A percentile compares a stretch with the other conserved stretches of the same genome.
These are phyloP conservation scores for Emydura subglobosa DNA, from an alignment of 2,113 vertebrate species.

Conservation along the genomic window DNA sequence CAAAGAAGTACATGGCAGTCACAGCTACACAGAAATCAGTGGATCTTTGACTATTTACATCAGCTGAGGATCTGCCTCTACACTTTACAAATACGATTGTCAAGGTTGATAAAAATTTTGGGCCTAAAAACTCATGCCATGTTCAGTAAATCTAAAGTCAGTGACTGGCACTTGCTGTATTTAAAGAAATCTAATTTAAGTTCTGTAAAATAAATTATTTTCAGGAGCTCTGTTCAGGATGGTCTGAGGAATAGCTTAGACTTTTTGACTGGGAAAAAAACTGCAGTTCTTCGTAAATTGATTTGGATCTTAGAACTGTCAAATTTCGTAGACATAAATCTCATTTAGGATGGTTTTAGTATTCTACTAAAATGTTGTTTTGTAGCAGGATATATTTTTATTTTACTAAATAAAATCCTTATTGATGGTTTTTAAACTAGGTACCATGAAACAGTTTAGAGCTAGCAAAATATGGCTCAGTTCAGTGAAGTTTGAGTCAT, in stretches of 20 bases:
- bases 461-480: neutral
- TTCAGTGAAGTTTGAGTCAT: neutral
- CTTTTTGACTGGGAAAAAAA: neutral
- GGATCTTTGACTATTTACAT: neutral
- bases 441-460: neutral
- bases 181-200: neutral
- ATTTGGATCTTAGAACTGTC: constrained; percentile 28
- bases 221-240: neutral
- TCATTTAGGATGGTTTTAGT: neutral
- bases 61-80: neutral
- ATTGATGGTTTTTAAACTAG: neutral
- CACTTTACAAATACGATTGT: neutral
- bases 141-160: neutral
- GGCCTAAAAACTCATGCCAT: neutral
- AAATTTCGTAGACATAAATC: neutral
- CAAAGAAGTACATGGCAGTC: neutral
- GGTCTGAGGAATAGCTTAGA: constrained; percentile 3
- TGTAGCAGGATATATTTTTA: neutral
- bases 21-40: neutral
- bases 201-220: neutral
- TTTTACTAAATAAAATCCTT: neutral
- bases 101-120: neutral
- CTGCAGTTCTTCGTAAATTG: neutral
- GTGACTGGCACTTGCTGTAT: neutral
- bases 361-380: neutral